Base-by-base conservation (phyloP, 2,797 vertebrate genomes). In the Acomys russatus region DNA sequence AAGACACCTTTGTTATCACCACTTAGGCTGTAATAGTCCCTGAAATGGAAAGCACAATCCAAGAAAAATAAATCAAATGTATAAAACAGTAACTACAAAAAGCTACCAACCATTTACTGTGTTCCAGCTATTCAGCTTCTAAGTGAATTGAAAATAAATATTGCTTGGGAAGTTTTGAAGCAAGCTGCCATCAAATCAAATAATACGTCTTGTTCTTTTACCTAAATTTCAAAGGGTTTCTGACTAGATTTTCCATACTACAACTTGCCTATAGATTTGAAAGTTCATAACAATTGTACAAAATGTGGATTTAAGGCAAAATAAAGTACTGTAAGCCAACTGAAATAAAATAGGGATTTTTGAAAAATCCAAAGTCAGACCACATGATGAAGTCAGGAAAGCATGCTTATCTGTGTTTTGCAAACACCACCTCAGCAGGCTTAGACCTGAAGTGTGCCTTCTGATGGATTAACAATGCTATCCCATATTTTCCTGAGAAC, bases 241-340 rank as follows among this genome's bases (percentile, higher is more conserved):
- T 78, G 61, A 64, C 30, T 87, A 86, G 18, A 88, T 79, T 93
- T 84, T 96, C 22, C 17, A 22, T 49, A 54, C 15, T 73, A 35
- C 35, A 20, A 74, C 22, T 88, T 88, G 49, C 9, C 51, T 54
- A 51, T 77, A 51, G n/a, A 71, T 85, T 4, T 3, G 76, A 44
- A 94, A 54, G 56, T 63, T 77, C 63, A 88, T 66, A 85, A 30
- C 3, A 33, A 54, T 63, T 94, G 28, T 88, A 28, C 61, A 59
- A 14, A 94, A 66, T 88, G 23, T 94, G 25, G 82, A 17, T 38
- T 80, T 30, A 94, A 96, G 66, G 54, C 33, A 88, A 94, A 90
- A 85, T 71, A 28, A 93, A 87, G 44, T 61, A 80, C 54, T 84
- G 64, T 18, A 92, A 95, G 30, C 23, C 33, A 89, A 66, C 35